Base-by-base conservation (phyloP, 1,140 invertebrate species). In the Oreohelix idahoensis region DNA sequence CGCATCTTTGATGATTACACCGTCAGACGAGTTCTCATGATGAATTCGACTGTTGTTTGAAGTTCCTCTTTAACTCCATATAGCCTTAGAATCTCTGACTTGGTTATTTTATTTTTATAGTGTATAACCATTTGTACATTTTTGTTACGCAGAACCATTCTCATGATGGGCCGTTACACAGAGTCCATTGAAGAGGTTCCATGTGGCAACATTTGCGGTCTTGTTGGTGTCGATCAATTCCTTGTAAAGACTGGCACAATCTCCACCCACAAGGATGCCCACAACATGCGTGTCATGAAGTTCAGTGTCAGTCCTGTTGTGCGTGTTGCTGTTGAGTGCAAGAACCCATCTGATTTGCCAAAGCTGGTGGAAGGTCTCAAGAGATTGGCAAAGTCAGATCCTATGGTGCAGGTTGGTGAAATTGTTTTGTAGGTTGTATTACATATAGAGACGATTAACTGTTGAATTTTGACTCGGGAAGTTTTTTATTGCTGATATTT, bases 111-210 rank as follows among this genome's bases (percentile, higher is more conserved):
- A n/a, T n/a, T n/a, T n/a, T n/a, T n/a, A n/a, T n/a, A n/a, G n/a
- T n/a, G n/a, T n/a, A n/a, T n/a, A n/a, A n/a, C n/a, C n/a, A n/a
- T n/a, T n/a, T n/a, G n/a, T n/a, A n/a, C n/a, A n/a, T n/a, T n/a
- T n/a, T n/a, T n/a, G n/a, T n/a, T n/a, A n/a, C 10, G 23, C 80
- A 94, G 98, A 94, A 99, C 99, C 45, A 99, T 99, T 92, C 94
- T 99, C 84, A 99, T 99, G 99, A 99, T 99, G 99, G 99, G 99
- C 88, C 97, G 99, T 95, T 99, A 99, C 90, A 97, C 97, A 75
- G 99, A 99, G 94, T 97, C 98, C 85, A 99, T 99, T 93, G 98
- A 99, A 94, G 98, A 99, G 95, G 98, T 99, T 85, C 99, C 99
- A 80, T 98, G 96, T 89, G 98, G 99, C 92, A 99, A 99, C 95